Evolutionary conservation across 2,113 vertebrate species (phyloP).

Genomic region (Halcyon senegalensis): DNA sequence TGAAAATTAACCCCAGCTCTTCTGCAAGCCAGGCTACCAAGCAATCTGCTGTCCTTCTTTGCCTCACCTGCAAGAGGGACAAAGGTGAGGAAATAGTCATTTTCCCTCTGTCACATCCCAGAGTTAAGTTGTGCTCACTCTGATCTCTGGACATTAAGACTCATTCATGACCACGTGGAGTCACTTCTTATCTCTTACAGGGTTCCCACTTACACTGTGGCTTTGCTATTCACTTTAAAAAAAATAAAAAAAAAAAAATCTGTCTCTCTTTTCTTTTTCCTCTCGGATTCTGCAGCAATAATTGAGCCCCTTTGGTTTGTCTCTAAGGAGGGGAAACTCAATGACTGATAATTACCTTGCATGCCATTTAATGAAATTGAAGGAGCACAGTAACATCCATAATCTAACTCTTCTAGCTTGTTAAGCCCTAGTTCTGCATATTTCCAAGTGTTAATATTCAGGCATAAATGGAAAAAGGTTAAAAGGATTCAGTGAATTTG

Average conservation of each 20-base stretch:
- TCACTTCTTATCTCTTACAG: not conserved
- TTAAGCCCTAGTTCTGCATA: not conserved
- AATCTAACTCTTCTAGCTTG: conserved; percentile 28
- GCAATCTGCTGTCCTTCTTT: not conserved
- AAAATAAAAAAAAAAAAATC: not conserved
- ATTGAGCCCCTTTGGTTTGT: not conserved
- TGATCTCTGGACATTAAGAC: not conserved
- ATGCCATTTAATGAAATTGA: conserved; percentile 22
- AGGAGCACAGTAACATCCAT: conserved; percentile 25
- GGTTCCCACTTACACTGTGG: not conserved
- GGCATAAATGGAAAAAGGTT: conserved; percentile 63
- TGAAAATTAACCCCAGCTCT: not conserved
- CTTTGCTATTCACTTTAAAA: not conserved
- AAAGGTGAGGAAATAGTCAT: not conserved
- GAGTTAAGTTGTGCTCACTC: not conserved
- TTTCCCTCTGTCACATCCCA: not conserved
- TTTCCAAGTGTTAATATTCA: conserved; percentile 48
- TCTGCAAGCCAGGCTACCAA: not conserved
- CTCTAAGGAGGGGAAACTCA: conserved; percentile 3
- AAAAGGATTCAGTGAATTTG: conserved; percentile 62
- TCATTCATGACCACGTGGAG: not conserved
- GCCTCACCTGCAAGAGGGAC: not conserved
- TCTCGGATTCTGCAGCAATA: not conserved
- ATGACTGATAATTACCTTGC: conserved; percentile 26
- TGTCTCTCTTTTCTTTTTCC: not conserved